Percentiles rank a stretch among this genome's conserved stretches.
These are phyloP conservation scores for Callithrix jacchus DNA, from an alignment of 2,113 vertebrate species.

Conservation along the genomic window DNA sequence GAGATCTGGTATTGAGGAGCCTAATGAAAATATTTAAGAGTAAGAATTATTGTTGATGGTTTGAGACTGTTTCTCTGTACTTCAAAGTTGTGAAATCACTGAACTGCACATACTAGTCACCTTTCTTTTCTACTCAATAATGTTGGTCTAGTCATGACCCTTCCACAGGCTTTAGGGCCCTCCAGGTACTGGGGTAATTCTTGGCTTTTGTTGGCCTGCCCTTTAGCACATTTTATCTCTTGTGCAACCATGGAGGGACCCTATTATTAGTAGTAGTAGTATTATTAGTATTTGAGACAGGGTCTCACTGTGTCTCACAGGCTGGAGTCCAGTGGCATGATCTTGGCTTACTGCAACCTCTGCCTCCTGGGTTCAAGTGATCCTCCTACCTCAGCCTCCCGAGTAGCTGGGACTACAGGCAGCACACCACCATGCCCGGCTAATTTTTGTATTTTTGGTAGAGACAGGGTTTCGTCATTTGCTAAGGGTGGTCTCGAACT, in stretches of 20 bases:
- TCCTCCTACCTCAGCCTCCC: too few relatives aligned
- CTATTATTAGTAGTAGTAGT: too few relatives aligned
- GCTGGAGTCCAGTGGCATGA: too few relatives aligned
- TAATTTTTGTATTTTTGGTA: too few relatives aligned
- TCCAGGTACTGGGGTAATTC: not conserved
- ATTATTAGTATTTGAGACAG: too few relatives aligned
- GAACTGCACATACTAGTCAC: not conserved
- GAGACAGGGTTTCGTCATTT: too few relatives aligned
- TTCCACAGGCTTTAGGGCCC: not conserved
- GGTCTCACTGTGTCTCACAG: too few relatives aligned
- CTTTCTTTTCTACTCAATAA: not conserved
- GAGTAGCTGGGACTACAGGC: too few relatives aligned
- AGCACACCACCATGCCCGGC: too few relatives aligned
- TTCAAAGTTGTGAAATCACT: not conserved
- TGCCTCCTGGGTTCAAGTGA: too few relatives aligned
- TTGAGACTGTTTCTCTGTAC: not conserved
- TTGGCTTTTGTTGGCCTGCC: not conserved
- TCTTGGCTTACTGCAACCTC: too few relatives aligned
- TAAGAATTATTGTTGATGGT: not conserved
- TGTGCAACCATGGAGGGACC: not conserved
- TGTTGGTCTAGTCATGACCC: not conserved
- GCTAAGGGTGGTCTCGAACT: too few relatives aligned
- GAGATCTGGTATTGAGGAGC: not conserved
- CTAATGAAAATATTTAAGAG: conserved; percentile 36
- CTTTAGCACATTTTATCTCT: not conserved